Percentiles rank a stretch among this genome's conserved stretches.
phyloP scores from a whole-genome alignment of 37 sponge, comb jelly and placozoan genomes.

The Corticium candelabrum region DNA sequence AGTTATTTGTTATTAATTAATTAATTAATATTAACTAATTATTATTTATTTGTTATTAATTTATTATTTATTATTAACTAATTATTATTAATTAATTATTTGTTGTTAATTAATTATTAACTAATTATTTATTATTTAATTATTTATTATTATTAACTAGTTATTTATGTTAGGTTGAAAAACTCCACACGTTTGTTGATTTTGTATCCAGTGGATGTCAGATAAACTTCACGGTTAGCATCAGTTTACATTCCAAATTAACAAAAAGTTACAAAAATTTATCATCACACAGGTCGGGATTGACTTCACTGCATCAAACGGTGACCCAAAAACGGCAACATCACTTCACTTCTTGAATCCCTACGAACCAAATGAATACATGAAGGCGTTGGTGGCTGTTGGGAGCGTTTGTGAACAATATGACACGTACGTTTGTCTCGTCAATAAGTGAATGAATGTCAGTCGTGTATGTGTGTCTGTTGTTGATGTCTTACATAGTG shows the following conservation, averaged over 20 bases:
- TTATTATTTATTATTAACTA: too few relatives aligned
- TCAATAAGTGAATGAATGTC: too few relatives aligned
- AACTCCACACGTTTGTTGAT: slow-evolving; percentile 75
- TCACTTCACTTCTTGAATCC: slow-evolving; percentile 81
- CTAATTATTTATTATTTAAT: too few relatives aligned
- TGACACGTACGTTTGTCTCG: slow-evolving; percentile 72
- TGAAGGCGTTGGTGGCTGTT: slow-evolving; percentile 59
- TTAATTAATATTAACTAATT: too few relatives aligned
- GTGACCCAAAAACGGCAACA: slow-evolving; percentile 40
- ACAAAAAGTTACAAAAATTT: too few relatives aligned
- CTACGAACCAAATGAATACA: slow-evolving; percentile 59
- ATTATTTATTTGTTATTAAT: too few relatives aligned
- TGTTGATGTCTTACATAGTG: too few relatives aligned
- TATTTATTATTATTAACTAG: neutral
- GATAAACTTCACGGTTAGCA: slow-evolving; percentile 70
- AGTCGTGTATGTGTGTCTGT: too few relatives aligned
- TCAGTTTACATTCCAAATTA: neutral
- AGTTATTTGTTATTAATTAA: too few relatives aligned
- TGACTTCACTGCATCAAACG: slow-evolving; percentile 87
- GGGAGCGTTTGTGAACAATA: slow-evolving; percentile 77
- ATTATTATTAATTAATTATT: too few relatives aligned
- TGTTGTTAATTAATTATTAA: too few relatives aligned
- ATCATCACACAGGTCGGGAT: slow-evolving; percentile 36
- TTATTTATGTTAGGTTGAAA: slow-evolving; percentile 15
- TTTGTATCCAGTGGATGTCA: slow-evolving; percentile 84